Base-by-base conservation (phyloP, 1,140 invertebrate species). In the Neotoxoptera formosana region DNA sequence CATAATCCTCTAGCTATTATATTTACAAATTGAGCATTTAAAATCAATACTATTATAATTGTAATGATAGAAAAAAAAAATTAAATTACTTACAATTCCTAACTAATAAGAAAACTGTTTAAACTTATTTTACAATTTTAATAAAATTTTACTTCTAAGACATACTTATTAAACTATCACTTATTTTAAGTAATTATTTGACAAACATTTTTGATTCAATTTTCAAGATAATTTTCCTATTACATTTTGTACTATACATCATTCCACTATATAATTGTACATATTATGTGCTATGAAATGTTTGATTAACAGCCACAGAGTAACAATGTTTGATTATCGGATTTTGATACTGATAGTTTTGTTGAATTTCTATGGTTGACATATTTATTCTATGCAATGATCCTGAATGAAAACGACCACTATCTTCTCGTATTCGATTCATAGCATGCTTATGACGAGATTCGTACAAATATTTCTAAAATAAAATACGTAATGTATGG, bases 381-480 rank as follows among this genome's bases (percentile, higher is more conserved):
- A 51, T 81, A 23, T 45, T 86, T 51, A 86, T 86, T 94, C 96
- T 96, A 94, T 97, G 96, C 2, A 96, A 96, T 94, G 96, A 96
- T 48, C 97, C 97, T 34, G 98, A 98, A 95, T 98, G 97, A 95
- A 99, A 99, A 93, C 99, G 96, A 3, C 99, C 99, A 89, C 99
- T 99, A 96, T 99, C 98, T 14, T 99, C 99, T 93, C 99, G 96
- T 94, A 99, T 97, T 95, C 99, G 96, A 95, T 99, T 99, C 98
- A 99, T 98, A 0, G 99, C 99, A 95, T 99, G 99, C 94, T 98
- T 96, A 96, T 99, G 99, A 93, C 99, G 96, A 23, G 99, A 99
- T 96, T 99, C 99, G 94, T 99, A 99, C n/a, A 99, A 96, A 95
- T 99, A 99, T 98, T 99, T 99, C 97, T 99, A 95, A 60, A 96